Conservation (phyloP, 2,888 invertebrate genomes). For the Halocaridina rubra region DNA sequence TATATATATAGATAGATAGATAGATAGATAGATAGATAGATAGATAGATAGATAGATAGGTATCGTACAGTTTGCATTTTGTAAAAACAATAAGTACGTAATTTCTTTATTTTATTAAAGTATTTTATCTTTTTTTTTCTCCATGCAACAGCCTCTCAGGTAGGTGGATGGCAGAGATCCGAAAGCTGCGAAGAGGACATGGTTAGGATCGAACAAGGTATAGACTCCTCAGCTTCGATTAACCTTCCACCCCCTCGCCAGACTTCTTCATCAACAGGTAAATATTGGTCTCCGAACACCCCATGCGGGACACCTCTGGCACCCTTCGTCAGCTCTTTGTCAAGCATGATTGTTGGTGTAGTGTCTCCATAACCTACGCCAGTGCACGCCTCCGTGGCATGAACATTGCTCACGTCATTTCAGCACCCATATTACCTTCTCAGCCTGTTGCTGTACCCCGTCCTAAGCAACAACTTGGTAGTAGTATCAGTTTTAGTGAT, state of each 20-base stretch:
- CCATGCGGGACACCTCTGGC: neutral
- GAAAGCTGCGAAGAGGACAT: slow-evolving; percentile 9
- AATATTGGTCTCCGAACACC: neutral
- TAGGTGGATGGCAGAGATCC: slow-evolving; percentile 32
- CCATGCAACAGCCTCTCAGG: slow-evolving; percentile 28
- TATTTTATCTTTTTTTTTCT: neutral
- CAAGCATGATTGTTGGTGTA: slow-evolving; percentile 22
- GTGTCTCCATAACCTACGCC: neutral
- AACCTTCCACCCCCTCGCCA: slow-evolving; percentile 6
- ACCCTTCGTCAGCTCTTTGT: slow-evolving; percentile 2
- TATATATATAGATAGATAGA: too few relatives aligned
- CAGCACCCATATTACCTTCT: too few relatives aligned
- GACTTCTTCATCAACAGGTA: slow-evolving; percentile 26
- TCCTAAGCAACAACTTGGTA: too few relatives aligned
- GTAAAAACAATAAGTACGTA: too few relatives aligned
- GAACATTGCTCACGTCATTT: neutral
- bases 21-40: too few relatives aligned
- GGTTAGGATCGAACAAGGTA: neutral
- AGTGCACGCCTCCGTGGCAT: slow-evolving; percentile 24
- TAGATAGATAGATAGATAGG: too few relatives aligned
- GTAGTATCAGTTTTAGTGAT: too few relatives aligned
- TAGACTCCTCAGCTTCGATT: neutral
- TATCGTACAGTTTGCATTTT: too few relatives aligned
- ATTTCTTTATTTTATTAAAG: too few relatives aligned
- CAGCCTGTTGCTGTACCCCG: neutral